These are phyloP conservation scores for Flexamia atlantica DNA, from an alignment of 2,888 invertebrate genomes.

Conservation along the genomic window DNA sequence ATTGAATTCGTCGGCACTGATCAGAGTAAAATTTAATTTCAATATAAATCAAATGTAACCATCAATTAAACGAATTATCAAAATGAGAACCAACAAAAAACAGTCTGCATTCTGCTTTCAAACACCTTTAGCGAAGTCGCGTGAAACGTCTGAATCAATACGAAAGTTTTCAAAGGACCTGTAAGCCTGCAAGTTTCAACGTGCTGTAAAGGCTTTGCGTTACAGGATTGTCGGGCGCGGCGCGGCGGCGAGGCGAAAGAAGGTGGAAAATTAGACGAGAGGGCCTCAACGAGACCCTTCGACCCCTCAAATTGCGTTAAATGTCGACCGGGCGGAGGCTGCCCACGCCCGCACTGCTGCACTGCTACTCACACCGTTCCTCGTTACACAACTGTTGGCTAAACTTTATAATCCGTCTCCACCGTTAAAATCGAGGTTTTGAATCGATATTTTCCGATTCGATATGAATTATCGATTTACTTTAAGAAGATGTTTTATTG, in stretches of 20 bases:
- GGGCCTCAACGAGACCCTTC: constrained; percentile 25
- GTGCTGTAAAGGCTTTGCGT: background rate
- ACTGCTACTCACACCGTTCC: background rate
- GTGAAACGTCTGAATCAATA: background rate
- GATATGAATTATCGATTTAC: too few relatives aligned
- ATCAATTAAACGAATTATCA: too few relatives aligned
- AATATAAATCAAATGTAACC: too few relatives aligned
- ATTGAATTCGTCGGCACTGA: too few relatives aligned
- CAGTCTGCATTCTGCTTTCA: too few relatives aligned
- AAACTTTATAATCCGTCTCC: too few relatives aligned
- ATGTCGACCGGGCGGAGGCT: background rate
- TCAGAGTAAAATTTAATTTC: too few relatives aligned
- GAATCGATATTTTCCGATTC: too few relatives aligned
- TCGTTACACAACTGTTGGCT: too few relatives aligned
- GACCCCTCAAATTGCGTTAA: constrained; percentile 43
- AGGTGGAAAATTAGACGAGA: constrained; percentile 38
- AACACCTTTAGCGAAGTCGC: background rate
- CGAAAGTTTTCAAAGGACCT: background rate
- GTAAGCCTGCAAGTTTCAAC: background rate
- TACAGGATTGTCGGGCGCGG: background rate
- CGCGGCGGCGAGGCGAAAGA: constrained; percentile 24
- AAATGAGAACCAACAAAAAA: too few relatives aligned
- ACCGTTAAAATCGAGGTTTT: too few relatives aligned
- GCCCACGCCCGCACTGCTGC: background rate
- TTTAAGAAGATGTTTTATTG: too few relatives aligned